These are phyloP conservation scores for Rhingia campestris DNA, from an alignment of 2,888 invertebrate species.

Conservation along the genomic window DNA sequence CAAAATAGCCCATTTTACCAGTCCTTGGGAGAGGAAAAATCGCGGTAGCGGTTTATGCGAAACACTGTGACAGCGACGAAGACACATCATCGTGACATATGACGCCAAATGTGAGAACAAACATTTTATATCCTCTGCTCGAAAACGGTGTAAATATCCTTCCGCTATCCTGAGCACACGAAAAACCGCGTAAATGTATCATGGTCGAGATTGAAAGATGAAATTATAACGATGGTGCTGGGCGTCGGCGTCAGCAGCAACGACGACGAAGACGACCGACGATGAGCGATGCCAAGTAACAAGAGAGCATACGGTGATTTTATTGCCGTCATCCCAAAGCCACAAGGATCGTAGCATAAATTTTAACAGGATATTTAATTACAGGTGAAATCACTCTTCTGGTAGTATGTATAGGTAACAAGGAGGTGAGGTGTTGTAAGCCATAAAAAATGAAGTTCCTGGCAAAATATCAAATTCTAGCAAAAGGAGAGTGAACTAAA, in stretches of 20 bases:
- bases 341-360: slow-evolving; percentile 66
- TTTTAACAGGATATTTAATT: slow-evolving; percentile 74
- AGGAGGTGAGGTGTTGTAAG: slow-evolving; percentile 61
- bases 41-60: slow-evolving; percentile 31
- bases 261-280: background rate
- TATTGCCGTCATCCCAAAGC: slow-evolving; percentile 68
- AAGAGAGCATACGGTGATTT: slow-evolving; percentile 61
- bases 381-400: slow-evolving; percentile 70
- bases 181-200: slow-evolving; percentile 48
- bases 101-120: slow-evolving; percentile 49
- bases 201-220: slow-evolving; percentile 62
- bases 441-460: slow-evolving; percentile 63
- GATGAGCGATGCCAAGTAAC: slow-evolving; percentile 35
- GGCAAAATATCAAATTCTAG: slow-evolving; percentile 64
- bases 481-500: background rate
- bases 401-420: too few species aligned
- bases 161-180: slow-evolving; percentile 8
- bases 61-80: slow-evolving; percentile 27
- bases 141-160: slow-evolving; percentile 15
- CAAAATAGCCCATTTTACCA: background rate
- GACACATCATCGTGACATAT: slow-evolving; percentile 51
- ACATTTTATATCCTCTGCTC: slow-evolving; percentile 6
- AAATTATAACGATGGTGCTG: slow-evolving; percentile 21
- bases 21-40: background rate
- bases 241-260: too few species aligned